Evolutionary conservation across 2,797 vertebrate genomes (phyloP).

Genomic region (Lutjanus argentimaculatus): DNA sequence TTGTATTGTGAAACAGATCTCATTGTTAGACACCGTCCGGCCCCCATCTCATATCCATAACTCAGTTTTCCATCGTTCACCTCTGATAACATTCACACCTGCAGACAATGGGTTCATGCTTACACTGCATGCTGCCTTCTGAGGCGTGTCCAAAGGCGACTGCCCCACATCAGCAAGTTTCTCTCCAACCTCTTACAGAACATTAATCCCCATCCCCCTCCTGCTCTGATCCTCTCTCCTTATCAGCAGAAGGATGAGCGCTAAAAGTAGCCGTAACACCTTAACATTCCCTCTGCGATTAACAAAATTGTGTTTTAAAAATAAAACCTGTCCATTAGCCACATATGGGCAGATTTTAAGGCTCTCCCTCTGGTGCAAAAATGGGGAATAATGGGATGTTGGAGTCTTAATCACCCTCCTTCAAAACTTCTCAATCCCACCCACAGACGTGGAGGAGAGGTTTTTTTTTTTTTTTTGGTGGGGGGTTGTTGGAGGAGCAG

Average conservation of each 20-base stretch:
- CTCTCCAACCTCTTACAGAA: background rate
- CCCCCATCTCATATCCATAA: constrained; percentile 13
- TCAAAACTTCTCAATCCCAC: constrained; percentile 42
- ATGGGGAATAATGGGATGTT: constrained; percentile 28
- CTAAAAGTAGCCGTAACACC: constrained; percentile 11
- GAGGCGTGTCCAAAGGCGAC: constrained; percentile 23
- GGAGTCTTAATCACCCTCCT: constrained; percentile 39
- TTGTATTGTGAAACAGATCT: background rate
- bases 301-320: constrained; percentile 18
- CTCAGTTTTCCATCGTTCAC: constrained; percentile 3
- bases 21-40: background rate
- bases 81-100: constrained; percentile 25
- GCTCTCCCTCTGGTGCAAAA: constrained; percentile 19
- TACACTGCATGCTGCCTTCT: constrained; percentile 16
- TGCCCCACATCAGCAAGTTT: constrained; percentile 45
- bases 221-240: constrained; percentile 9
- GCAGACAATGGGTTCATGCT: constrained; percentile 7
- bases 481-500: constrained; percentile 26
- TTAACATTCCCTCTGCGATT: constrained; percentile 6
- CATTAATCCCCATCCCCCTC: background rate
- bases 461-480: too few relatives aligned
- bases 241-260: constrained; percentile 24
- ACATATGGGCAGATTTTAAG: constrained; percentile 2
- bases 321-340: constrained; percentile 17
- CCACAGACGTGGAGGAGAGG: constrained; percentile 30